Percentiles rank a stretch among this genome's conserved stretches.
These are phyloP conservation scores for Apotomis turbidana DNA, from an alignment of 2,888 invertebrate genomes.

Conservation along the genomic window DNA sequence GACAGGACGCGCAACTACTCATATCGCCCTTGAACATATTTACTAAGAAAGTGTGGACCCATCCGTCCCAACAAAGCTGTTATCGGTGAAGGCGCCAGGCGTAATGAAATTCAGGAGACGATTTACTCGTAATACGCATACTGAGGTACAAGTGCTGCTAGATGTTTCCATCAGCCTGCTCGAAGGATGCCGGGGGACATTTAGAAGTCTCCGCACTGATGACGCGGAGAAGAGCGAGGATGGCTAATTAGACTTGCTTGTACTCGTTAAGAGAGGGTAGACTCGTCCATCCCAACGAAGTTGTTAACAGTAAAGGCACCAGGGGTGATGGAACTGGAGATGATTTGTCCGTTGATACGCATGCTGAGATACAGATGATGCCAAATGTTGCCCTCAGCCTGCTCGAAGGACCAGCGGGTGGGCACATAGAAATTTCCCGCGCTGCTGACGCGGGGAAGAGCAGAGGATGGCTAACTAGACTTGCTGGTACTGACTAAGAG, in stretches of 20 bases:
- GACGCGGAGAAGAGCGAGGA: conserved; percentile 79
- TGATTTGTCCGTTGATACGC: conserved; percentile 59
- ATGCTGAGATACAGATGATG: conserved; percentile 72
- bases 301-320: conserved; percentile 86
- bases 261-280: too few relatives aligned
- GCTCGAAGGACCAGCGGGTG: conserved; percentile 68
- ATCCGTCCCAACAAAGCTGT: conserved; percentile 81
- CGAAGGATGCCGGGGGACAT: conserved; percentile 69
- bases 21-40: conserved; percentile 49
- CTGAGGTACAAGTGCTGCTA: conserved; percentile 80
- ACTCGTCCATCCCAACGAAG: too few relatives aligned
- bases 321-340: conserved; percentile 75
- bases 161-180: conserved; percentile 70
- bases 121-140: conserved; percentile 61
- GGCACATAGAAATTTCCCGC: conserved; percentile 73
- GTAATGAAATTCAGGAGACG: conserved; percentile 72
- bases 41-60: conserved; percentile 67
- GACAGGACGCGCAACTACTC: too few relatives aligned
- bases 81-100: conserved; percentile 85
- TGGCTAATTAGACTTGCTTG: too few relatives aligned
- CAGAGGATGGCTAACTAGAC: conserved; percentile 43
- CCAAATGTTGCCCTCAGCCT: conserved; percentile 78
- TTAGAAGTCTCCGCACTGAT: conserved; percentile 72
- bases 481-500: conserved; percentile 62
- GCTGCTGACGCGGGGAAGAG: conserved; percentile 82